A percentile compares a stretch with the other conserved stretches of the same genome.
These are phyloP conservation scores for Ecliptopera silaceata DNA, from an alignment of 2,888 invertebrate genomes.

Conservation along the genomic window DNA sequence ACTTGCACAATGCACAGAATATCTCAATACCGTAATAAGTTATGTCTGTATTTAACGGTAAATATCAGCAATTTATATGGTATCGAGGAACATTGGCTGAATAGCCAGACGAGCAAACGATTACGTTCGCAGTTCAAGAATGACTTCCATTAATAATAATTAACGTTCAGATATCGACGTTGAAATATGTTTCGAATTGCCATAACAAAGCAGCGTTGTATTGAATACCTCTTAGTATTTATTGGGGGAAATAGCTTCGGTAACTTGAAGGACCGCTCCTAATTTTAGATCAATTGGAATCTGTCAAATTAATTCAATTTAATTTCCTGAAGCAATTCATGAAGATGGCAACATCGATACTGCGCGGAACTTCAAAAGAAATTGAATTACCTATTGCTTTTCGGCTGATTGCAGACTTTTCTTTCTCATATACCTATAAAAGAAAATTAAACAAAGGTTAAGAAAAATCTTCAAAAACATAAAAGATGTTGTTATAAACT, in stretches of 20 bases:
- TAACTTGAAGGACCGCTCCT: slow-evolving; percentile 48
- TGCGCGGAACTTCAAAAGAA: slow-evolving; percentile 16
- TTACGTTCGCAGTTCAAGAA: slow-evolving; percentile 30
- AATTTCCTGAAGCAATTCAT: slow-evolving; percentile 33
- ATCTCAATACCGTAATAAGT: too few relatives aligned
- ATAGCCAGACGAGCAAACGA: slow-evolving; percentile 28
- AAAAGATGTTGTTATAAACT: background rate
- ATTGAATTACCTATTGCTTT: slow-evolving; percentile 27
- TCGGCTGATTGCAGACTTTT: too few relatives aligned
- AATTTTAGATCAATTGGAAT: slow-evolving; percentile 55
- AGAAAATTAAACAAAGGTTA: background rate
- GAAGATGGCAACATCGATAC: slow-evolving; percentile 41
- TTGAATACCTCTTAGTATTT: slow-evolving; percentile 63
- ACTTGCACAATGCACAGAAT: background rate
- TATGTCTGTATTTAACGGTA: background rate
- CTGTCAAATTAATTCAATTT: slow-evolving; percentile 42
- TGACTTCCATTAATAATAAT: slow-evolving; percentile 37
- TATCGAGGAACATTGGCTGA: slow-evolving; percentile 24
- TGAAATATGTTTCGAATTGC: slow-evolving; percentile 34
- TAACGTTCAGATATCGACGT: slow-evolving; percentile 35
- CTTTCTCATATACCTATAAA: background rate
- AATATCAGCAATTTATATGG: slow-evolving; percentile 22
- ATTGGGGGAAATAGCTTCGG: slow-evolving; percentile 56
- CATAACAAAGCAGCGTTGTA: slow-evolving; percentile 51
- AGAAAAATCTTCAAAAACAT: background rate